A percentile compares a stretch with the other conserved stretches of the same genome.
phyloP scores from a whole-genome alignment of 2,888 invertebrate genomes.

The Sylvicola cinctus region DNA sequence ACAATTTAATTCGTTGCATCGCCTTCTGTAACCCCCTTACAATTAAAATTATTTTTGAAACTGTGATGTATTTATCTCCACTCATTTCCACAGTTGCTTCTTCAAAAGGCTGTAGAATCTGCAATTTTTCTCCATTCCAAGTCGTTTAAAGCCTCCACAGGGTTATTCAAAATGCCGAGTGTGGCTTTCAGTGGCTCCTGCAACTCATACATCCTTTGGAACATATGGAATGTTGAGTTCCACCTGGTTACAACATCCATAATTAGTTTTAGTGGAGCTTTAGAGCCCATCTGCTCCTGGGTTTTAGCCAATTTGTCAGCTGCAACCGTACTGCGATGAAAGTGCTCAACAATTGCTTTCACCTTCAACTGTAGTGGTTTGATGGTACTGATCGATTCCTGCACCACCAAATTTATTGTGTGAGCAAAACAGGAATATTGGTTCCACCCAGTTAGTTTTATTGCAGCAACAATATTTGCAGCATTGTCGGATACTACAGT shows the following conservation, averaged over 20 bases:
- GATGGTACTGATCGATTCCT: neutral
- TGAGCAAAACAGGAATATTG: slow-evolving; percentile 5
- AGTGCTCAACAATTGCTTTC: neutral
- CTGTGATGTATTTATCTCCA: slow-evolving; percentile 11
- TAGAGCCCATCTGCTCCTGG: slow-evolving; percentile 3
- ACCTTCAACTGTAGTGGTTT: neutral
- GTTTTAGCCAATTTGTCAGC: neutral
- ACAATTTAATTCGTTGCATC: neutral
- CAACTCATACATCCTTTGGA: slow-evolving; percentile 9
- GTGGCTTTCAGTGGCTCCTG: slow-evolving; percentile 10
- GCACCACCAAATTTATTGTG: neutral
- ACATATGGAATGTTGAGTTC: slow-evolving; percentile 11
- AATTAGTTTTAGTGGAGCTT: slow-evolving; percentile 10
- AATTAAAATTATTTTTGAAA: slow-evolving; percentile 12
- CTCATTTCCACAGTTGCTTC: slow-evolving; percentile 10
- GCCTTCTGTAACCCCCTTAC: slow-evolving; percentile 9
- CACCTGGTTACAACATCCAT: slow-evolving; percentile 13
- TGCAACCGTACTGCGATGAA: neutral
- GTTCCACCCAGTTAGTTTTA: slow-evolving; percentile 9
- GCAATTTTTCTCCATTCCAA: slow-evolving; percentile 11
- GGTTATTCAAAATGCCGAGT: slow-evolving; percentile 7
- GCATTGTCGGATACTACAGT: slow-evolving; percentile 11
- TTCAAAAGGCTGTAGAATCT: slow-evolving; percentile 10
- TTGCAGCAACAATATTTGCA: slow-evolving; percentile 11
- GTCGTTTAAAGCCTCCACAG: slow-evolving; percentile 8